Percentiles rank a stretch among this genome's conserved stretches.
Conservation (phyloP, 2,113 vertebrate genomes). For the Montifringilla adamsi region DNA sequence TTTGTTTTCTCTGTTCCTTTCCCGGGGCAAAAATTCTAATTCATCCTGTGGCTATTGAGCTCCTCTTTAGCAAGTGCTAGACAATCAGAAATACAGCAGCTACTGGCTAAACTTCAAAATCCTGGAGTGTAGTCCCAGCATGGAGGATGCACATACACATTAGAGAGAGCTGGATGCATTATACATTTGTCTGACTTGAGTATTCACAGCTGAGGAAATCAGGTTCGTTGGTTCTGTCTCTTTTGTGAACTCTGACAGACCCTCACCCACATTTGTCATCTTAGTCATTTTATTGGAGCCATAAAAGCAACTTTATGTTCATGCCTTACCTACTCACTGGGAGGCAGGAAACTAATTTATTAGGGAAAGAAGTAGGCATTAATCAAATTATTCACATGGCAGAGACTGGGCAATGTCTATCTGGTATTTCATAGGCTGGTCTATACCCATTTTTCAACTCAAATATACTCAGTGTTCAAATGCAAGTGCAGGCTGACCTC, state of each 20-base stretch:
- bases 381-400: background rate
- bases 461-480: background rate
- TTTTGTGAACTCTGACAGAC: background rate
- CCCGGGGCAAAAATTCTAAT: conserved; percentile 51
- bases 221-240: conserved; percentile 22
- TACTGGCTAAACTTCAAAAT: conserved; percentile 56
- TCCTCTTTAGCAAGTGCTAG: conserved; percentile 10
- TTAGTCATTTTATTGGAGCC: background rate
- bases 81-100: conserved; percentile 27
- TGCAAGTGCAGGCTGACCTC: background rate
- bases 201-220: conserved; percentile 24
- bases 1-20: conserved; percentile 40
- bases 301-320: background rate
- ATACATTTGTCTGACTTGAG: background rate
- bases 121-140: conserved; percentile 11
- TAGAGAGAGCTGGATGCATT: background rate
- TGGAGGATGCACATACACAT: background rate
- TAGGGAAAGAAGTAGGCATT: background rate
- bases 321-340: background rate
- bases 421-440: background rate
- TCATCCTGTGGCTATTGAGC: background rate
- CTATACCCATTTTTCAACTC: background rate
- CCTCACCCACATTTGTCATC: conserved; percentile 8
- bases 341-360: background rate
- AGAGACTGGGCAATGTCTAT: background rate